Conservation (phyloP, 1,140 invertebrate genomes). For the Euwallacea fornicatus region DNA sequence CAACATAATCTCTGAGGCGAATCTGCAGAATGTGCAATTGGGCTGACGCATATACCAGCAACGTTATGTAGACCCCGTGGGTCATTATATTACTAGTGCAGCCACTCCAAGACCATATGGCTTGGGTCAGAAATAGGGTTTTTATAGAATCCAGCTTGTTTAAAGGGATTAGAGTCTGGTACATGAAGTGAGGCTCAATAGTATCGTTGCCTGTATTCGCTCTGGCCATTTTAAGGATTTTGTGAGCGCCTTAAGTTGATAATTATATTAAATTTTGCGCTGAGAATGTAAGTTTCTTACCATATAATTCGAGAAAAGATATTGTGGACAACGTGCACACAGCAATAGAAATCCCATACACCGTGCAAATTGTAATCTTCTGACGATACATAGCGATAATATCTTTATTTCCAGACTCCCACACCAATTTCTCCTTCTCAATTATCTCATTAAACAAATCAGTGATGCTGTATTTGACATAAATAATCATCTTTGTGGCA, state of each 20-base stretch:
- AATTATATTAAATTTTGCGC: too few relatives aligned
- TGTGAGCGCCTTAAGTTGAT: too few relatives aligned
- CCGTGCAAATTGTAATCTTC: slow-evolving; percentile 6
- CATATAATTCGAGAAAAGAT: too few relatives aligned
- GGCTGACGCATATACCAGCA: slow-evolving; percentile 14
- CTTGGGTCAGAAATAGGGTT: slow-evolving; percentile 1
- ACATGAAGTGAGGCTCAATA: slow-evolving; percentile 11
- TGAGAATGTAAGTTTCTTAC: too few relatives aligned
- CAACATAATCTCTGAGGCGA: slow-evolving; percentile 8
- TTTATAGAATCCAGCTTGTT: slow-evolving; percentile 5
- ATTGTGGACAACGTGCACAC: too few relatives aligned
- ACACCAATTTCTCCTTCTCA: slow-evolving; percentile 14
- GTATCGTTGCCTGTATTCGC: neutral
- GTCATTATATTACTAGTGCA: slow-evolving; percentile 3
- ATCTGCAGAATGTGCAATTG: slow-evolving; percentile 21
- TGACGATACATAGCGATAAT: slow-evolving; percentile 4
- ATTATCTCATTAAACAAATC: slow-evolving; percentile 19
- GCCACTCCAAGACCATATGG: slow-evolving; percentile 2
- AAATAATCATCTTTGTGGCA: slow-evolving; percentile 13
- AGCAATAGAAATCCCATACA: neutral
- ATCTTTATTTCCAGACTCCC: slow-evolving; percentile 10
- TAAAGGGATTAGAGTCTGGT: slow-evolving; percentile 12
- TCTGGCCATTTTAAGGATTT: too few relatives aligned
- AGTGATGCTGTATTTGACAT: neutral
- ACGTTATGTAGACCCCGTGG: slow-evolving; percentile 1